phyloP scores from a whole-genome alignment of 1,140 invertebrate genomes.

The Pachyrhynchus sulphureomaculatus region DNA sequence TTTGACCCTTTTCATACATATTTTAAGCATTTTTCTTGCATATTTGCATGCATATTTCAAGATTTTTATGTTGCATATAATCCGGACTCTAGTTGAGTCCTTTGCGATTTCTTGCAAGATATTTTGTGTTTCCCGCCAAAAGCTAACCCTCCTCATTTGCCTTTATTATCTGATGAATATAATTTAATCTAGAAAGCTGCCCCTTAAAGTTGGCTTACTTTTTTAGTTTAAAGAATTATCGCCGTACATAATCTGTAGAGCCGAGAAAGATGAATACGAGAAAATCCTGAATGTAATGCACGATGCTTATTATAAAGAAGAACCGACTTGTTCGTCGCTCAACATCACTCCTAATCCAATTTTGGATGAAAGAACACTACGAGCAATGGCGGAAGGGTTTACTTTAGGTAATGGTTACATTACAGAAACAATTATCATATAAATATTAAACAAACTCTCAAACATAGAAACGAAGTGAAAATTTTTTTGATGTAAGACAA shows the following conservation, averaged over 20 bases:
- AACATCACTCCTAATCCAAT: constrained; percentile 22
- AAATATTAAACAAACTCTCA: neutral
- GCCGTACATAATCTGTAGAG: constrained; percentile 39
- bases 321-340: constrained; percentile 36
- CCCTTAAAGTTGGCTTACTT: neutral
- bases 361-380: constrained; percentile 37
- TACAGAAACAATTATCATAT: neutral
- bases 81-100: too few relatives aligned
- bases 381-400: constrained; percentile 48
- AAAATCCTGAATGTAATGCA: constrained; percentile 44
- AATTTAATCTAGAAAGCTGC: too few relatives aligned
- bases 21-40: too few relatives aligned
- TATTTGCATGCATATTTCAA: too few relatives aligned
- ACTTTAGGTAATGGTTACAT: constrained; percentile 18
- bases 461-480: too few relatives aligned
- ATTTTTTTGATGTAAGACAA: too few relatives aligned
- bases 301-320: constrained; percentile 40
- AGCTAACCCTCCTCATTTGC: too few relatives aligned
- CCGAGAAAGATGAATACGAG: constrained; percentile 37
- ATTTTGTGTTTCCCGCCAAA: too few relatives aligned
- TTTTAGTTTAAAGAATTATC: constrained; percentile 10
- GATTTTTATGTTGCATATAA: too few relatives aligned
- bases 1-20: too few relatives aligned
- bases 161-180: too few relatives aligned
- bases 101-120: too few relatives aligned